Evolutionary conservation across 2,888 invertebrate genomes (phyloP).

Genomic region (Hypolimnas misippus): DNA sequence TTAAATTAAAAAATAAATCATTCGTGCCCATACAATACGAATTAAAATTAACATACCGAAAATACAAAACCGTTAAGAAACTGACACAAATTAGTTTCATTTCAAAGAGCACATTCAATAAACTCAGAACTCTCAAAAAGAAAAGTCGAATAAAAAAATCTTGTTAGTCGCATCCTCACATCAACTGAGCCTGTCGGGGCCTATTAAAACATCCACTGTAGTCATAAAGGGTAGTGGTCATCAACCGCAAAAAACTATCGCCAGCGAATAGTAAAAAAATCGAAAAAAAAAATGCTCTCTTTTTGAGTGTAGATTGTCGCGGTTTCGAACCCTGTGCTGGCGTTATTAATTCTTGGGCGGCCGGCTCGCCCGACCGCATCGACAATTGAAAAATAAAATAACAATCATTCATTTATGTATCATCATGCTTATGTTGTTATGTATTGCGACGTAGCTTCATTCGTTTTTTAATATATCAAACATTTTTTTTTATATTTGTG

Average conservation of each 20-base stretch:
- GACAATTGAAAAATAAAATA: slow-evolving; percentile 82
- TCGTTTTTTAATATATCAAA: slow-evolving; percentile 20
- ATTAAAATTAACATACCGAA: background rate
- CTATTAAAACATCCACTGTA: slow-evolving; percentile 51
- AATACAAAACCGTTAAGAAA: background rate
- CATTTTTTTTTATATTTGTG: background rate
- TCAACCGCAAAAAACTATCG: slow-evolving; percentile 81
- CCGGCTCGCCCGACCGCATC: slow-evolving; percentile 65
- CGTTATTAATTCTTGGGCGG: slow-evolving; percentile 81
- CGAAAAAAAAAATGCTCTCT: slow-evolving; percentile 60
- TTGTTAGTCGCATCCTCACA: slow-evolving; percentile 29
- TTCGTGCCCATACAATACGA: background rate
- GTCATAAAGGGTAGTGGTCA: slow-evolving; percentile 67
- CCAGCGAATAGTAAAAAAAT: slow-evolving; percentile 72
- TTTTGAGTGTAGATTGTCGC: slow-evolving; percentile 80
- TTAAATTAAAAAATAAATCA: background rate
- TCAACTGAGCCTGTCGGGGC: slow-evolving; percentile 39
- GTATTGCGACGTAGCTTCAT: slow-evolving; percentile 65
- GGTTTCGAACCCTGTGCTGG: slow-evolving; percentile 63
- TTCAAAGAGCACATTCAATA: slow-evolving; percentile 1
- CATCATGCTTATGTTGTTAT: slow-evolving; percentile 58
- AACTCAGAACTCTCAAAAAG: slow-evolving; percentile 6
- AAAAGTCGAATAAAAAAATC: slow-evolving; percentile 23
- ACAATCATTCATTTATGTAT: slow-evolving; percentile 77
- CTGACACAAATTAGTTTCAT: background rate